Percentiles rank a stretch among this genome's conserved stretches.
phyloP scores from a whole-genome alignment of 2,888 invertebrate genomes.

The Altica lythri region DNA sequence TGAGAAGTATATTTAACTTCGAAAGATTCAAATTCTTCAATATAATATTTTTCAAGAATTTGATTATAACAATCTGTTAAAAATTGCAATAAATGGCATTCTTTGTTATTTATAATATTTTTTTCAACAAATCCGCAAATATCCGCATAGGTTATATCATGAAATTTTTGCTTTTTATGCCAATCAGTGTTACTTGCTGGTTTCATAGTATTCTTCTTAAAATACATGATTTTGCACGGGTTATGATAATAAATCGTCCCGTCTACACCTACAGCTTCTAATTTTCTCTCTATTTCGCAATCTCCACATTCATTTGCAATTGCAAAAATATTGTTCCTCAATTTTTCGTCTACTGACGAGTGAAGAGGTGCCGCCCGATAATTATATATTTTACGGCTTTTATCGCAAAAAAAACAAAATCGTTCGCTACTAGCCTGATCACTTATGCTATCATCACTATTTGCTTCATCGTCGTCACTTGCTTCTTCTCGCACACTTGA shows the following conservation, averaged over 20 bases:
- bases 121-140: slow-evolving; percentile 11
- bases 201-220: background rate
- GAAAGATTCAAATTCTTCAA: background rate
- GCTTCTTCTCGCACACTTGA: too few species aligned
- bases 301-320: background rate
- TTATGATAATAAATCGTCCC: background rate
- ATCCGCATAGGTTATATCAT: background rate
- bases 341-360: slow-evolving; percentile 2
- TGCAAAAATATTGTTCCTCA: slow-evolving; percentile 3
- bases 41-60: background rate
- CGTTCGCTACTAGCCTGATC: background rate
- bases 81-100: slow-evolving; percentile 4
- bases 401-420: slow-evolving; percentile 10
- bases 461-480: background rate
- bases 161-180: background rate
- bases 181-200: background rate
- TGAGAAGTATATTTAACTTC: background rate
- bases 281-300: background rate
- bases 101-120: slow-evolving; percentile 4
- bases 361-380: slow-evolving; percentile 9
- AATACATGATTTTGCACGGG: background rate
- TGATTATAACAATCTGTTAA: background rate
- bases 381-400: slow-evolving; percentile 4
- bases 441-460: background rate
- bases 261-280: slow-evolving; percentile 1